Evolutionary conservation across 1,140 invertebrate genomes (phyloP), one percentile per base, ranked within the genome.

Genomic region (Aphelenchoides fujianensis): DNA sequence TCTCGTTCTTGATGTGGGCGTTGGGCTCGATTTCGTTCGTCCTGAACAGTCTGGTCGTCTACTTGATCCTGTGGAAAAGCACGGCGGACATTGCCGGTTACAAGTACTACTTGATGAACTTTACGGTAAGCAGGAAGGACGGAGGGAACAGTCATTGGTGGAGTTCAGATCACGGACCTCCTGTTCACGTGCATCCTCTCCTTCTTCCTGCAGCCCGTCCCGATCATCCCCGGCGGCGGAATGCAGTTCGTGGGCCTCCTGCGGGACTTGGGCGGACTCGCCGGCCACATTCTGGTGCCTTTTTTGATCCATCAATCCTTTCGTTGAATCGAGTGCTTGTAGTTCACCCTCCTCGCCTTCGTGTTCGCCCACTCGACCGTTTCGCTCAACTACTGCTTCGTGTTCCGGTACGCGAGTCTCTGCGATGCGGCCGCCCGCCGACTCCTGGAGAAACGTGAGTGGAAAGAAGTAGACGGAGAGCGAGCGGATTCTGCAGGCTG

Each of bases 171-270:
- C 19, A 5, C 19, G 7, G 5, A 19, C 7, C 7, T 59, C 7
- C 5, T 59, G 55, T 59, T 48, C 41, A 48, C 12, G 12, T 48
- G 41, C 55, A 7, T 59, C 23, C 34, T 59, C 27, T 30, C 27
- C 34, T 59, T 5, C 5, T 7, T 19, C 7, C 23, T 66, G 1
- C 67, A 69, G 3, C 67, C 67, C 34, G 32, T 70, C 61, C 66
- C 67, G 16, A 69, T 69, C 1, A 27, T 69, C 19, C 67, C 67
- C 16, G 67, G 67, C 1, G 67, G 67, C 31, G 67, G 67, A 71
- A 30, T 30, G 23, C 16, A 23, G 16, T 32, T 69, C 30, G 12
- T 37, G n/a, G 63, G 63, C 1, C 12, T 66, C 1, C 2, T 30
- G 32, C 37, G 31, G 32, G 16, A 70, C 30, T 68, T 68, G 31